phyloP scores from a whole-genome alignment of 2,113 vertebrate species.

The Prolemur simus region DNA sequence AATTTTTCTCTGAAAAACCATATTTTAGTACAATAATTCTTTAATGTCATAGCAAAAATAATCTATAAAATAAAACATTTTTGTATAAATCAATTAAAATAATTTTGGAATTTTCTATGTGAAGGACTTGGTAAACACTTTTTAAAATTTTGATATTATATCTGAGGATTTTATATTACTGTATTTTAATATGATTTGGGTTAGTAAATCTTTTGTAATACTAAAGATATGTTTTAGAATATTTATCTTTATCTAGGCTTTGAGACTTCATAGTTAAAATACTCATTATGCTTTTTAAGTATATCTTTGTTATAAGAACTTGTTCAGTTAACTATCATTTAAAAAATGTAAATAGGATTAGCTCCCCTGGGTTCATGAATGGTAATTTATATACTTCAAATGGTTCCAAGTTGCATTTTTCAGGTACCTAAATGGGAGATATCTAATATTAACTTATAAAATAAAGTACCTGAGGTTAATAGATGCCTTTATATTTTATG shows the following conservation, averaged over 20 bases:
- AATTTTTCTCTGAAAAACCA: not conserved
- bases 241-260: not conserved
- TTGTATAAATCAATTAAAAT: not conserved
- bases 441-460: slow-evolving; percentile 79
- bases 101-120: slow-evolving; percentile 1
- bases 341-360: slow-evolving; percentile 51
- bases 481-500: slow-evolving; percentile 83
- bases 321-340: slow-evolving; percentile 37
- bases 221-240: slow-evolving; percentile 41
- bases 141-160: not conserved
- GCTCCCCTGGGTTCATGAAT: slow-evolving; percentile 53
- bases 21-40: not conserved
- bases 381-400: slow-evolving; percentile 77
- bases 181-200: not conserved
- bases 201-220: not conserved
- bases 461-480: slow-evolving; percentile 82
- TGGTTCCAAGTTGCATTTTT: slow-evolving; percentile 80
- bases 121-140: not conserved
- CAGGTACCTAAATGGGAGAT: slow-evolving; percentile 76
- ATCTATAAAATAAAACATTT: not conserved
- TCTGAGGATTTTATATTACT: not conserved
- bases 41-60: slow-evolving; percentile 3
- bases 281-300: not conserved
- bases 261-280: not conserved
- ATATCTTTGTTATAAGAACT: slow-evolving; percentile 40